Conservation (phyloP, 2,888 invertebrate genomes). For the Alloscopus bannaensis region DNA sequence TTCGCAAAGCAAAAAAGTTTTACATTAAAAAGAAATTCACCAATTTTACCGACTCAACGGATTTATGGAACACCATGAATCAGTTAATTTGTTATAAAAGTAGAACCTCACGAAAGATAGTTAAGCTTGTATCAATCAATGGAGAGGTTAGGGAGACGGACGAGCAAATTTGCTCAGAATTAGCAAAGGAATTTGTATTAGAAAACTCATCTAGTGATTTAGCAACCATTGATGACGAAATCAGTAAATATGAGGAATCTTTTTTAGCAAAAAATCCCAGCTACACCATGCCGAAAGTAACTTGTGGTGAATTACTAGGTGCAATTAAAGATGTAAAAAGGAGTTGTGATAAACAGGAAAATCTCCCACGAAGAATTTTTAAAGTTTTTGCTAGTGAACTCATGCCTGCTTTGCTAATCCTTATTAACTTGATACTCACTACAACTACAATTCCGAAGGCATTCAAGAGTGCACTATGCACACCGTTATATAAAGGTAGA, state of each 20-base stretch:
- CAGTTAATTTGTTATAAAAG: constrained; percentile 5
- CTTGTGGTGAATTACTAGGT: not conserved
- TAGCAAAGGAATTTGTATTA: not conserved
- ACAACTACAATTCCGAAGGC: constrained; percentile 1
- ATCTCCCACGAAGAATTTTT: not conserved
- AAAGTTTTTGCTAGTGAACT: not conserved
- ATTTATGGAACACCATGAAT: constrained; percentile 30
- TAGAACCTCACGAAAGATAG: not conserved
- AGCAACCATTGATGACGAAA: not conserved
- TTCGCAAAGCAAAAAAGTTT: not conserved
- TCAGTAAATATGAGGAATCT: not conserved
- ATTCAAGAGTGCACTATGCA: constrained; percentile 28
- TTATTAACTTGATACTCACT: not conserved
- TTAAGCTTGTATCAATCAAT: not conserved
- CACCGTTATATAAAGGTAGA: constrained; percentile 57
- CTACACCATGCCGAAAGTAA: not conserved
- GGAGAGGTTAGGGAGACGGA: not conserved
- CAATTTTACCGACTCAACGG: not conserved
- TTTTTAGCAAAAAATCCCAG: not conserved
- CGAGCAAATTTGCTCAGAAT: constrained; percentile 3
- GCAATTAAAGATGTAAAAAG: not conserved
- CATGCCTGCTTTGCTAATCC: not conserved
- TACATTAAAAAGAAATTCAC: not conserved
- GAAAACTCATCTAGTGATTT: not conserved
- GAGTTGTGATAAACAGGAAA: not conserved